Percentiles rank a stretch among this genome's conserved stretches.
Conservation (phyloP, 2,113 vertebrate species). For the Dipodomys merriami region DNA sequence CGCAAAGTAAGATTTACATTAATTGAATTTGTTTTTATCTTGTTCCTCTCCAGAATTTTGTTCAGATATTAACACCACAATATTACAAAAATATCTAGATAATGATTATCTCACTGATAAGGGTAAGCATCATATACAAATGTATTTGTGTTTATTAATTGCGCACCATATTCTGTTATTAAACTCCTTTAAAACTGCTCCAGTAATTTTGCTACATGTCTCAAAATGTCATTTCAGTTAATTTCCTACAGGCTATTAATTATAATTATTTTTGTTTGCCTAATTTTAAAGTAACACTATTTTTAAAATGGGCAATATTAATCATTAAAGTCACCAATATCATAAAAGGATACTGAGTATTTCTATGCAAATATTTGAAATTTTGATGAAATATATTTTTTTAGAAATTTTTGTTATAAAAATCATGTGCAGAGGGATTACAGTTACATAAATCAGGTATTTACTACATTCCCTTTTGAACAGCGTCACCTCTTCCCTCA, state of each 20-base stretch:
- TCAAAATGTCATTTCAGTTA: neutral
- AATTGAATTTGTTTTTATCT: constrained; percentile 72
- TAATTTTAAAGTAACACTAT: constrained; percentile 5
- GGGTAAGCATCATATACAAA: neutral
- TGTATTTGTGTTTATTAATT: neutral
- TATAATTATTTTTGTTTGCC: neutral
- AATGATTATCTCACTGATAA: neutral
- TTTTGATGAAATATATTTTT: neutral
- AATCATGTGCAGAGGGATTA: too few relatives aligned
- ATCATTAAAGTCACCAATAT: neutral
- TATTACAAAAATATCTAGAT: neutral
- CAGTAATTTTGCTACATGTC: neutral
- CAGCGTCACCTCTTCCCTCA: too few relatives aligned
- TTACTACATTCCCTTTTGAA: too few relatives aligned
- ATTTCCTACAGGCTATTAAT: neutral
- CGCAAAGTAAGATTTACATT: constrained; percentile 26
- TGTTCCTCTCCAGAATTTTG: constrained; percentile 34
- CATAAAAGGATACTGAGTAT: neutral
- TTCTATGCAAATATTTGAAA: neutral
- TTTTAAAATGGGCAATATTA: neutral
- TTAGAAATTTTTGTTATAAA: too few relatives aligned
- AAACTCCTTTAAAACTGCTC: neutral
- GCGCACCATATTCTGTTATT: neutral
- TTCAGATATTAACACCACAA: constrained; percentile 38
- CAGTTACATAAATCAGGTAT: too few relatives aligned